Evolutionary conservation across 2,113 vertebrate species (phyloP), one percentile per base, ranked within the genome.

Genomic region (Colinus virginianus): DNA sequence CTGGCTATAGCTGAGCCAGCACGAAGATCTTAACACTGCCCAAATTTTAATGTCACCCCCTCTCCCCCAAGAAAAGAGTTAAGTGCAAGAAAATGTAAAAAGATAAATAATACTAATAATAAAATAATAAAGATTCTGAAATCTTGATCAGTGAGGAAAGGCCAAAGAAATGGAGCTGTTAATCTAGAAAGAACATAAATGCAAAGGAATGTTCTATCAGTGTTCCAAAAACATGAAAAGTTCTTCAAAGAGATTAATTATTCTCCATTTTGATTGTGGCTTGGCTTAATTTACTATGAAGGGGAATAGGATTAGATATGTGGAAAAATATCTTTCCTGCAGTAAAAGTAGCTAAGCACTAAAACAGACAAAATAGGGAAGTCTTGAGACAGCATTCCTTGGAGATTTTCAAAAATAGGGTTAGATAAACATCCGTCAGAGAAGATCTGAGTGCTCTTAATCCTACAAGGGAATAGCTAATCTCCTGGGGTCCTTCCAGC

Each of bases 361-460:
- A 64, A 74, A 86, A 46, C 17, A 86, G 76, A 46, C 36, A 16
- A 75, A 71, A n/a, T 0, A 28, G 40, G 40, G 30, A 90, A 78
- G 72, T 23, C 49, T 70, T 68, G 83, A 90, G 87, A 72, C 2
- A 3, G 79, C 72, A 26, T 45, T 90, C 93, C 90, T 40, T 8
- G 30, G 83, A 87, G 92, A 77, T 58, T 70, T 55, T 67, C 8
- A 42, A 49, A 82, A 72, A 66, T 40, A 64, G 81, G 81, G 82
- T 95, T 91, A 96, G 78, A 32, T 82, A 95, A 93, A 90, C 28
- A 94, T n/a, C 93, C 71, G 53, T 30, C 85, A 63, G 82, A 84
- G 63, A 28, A 22, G 75, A 64, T 58, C 10, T 6, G 18, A 87
- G 84, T 3, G 19, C 14, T 22, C n/a, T 72, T 36, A 62, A 83